phyloP scores from a whole-genome alignment of 2,888 invertebrate genomes.

The Torymus texanus region DNA sequence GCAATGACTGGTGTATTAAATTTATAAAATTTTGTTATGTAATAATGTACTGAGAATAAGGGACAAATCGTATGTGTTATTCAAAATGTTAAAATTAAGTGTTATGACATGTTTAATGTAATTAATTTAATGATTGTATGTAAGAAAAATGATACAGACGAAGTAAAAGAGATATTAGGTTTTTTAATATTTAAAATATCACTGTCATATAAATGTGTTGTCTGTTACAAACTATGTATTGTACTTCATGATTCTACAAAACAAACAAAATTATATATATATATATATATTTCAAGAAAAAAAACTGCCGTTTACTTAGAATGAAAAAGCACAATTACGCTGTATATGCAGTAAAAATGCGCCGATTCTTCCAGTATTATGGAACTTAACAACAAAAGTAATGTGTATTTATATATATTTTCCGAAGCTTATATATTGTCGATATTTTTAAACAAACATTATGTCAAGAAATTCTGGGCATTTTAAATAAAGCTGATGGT shows the following conservation, averaged over 20 bases:
- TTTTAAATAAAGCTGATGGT: constrained; percentile 35
- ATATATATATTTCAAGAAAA: constrained; percentile 26
- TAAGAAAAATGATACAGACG: background rate
- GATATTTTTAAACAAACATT: constrained; percentile 39
- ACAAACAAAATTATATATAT: too few relatives aligned
- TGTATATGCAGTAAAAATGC: constrained; percentile 23
- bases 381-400: constrained; percentile 20
- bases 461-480: constrained; percentile 20
- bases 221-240: too few relatives aligned
- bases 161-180: too few relatives aligned
- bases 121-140: constrained; percentile 16
- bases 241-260: too few relatives aligned
- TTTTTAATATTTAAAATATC: too few relatives aligned
- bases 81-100: too few relatives aligned
- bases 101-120: background rate
- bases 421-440: constrained; percentile 26
- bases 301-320: constrained; percentile 42
- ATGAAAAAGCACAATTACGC: constrained; percentile 26
- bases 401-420: constrained; percentile 35
- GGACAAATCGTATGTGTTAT: too few relatives aligned
- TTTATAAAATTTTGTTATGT: constrained; percentile 1
- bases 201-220: too few relatives aligned
- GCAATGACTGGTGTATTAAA: constrained; percentile 1
- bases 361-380: constrained; percentile 28
- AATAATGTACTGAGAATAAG: background rate